Evolutionary conservation across 2,797 vertebrate species (phyloP), one percentile per base, ranked within the genome.

Genomic region (Rhodeus uyekii): DNA sequence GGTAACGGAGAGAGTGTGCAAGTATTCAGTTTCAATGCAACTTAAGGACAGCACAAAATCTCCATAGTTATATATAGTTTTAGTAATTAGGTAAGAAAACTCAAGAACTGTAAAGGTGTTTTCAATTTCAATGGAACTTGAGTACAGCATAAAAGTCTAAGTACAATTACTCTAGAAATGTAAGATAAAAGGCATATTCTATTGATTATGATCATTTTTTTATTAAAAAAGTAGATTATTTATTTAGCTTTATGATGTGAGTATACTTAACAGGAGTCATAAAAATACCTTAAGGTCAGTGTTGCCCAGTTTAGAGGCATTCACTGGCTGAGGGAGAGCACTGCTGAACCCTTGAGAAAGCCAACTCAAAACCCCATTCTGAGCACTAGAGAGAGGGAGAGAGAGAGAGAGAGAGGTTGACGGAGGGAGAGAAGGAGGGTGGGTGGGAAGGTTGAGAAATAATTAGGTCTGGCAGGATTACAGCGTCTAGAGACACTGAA

Each of bases 241-340:
- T 39, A 19, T 71, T 58, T 24, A 29, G 73, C 8, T 29, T 22
- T 39, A 24, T 58, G 10, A 24, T 36, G 7, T 74, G 34, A 38
- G 50, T 24, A 19, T 39, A 48, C 6, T 7, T 13, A 6, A 55
- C 7, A 32, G 18, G n/a, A 14, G n/a, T 42, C 18, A 42, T 78
- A 6, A 4, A 58, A 13, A 32, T 81, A 90, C 87, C 86, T 84
- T 88, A 39, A 36, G 10, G 58, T 85, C 87, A 55, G 75, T 10
- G 34, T 80, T 75, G 36, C 46, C 34, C 7, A 77, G 39, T 36
- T 74, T 75, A n/a, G 78, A 79, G 8, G 81, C 29, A 9, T 72
- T 50, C 0, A 78, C 38, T 0, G 94, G 94, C 24, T 94, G 92
- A 38, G 94, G 93, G 27, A 94, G 85, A 27, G 92, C 89, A 29